These are phyloP conservation scores for Montipora efflorescens DNA, from an alignment of 64 coral and sea anemone species.

Conservation along the genomic window DNA sequence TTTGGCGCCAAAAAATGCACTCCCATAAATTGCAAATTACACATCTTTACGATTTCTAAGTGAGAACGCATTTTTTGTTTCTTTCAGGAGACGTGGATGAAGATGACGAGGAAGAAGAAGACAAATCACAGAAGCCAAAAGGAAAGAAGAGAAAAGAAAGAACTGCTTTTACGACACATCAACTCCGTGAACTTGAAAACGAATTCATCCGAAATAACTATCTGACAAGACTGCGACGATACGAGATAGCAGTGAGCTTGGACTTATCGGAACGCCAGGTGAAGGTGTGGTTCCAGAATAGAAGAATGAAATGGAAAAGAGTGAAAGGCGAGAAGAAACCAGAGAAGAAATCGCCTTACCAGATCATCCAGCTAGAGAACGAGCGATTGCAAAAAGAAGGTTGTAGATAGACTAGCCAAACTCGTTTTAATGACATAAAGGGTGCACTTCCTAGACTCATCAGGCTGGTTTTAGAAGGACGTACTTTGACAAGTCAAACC, in stretches of 20 bases:
- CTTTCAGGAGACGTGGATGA: not conserved
- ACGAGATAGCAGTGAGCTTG: conserved; percentile 73
- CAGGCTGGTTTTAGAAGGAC: no score
- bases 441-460: no score
- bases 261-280: conserved; percentile 78
- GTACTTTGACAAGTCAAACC: no score
- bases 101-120: conserved; percentile 57
- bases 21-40: no score
- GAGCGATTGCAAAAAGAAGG: conserved; percentile 9
- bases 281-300: conserved; percentile 79
- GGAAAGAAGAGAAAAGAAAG: conserved; percentile 78
- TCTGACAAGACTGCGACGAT: conserved; percentile 67
- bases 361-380: conserved; percentile 63
- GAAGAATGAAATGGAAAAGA: conserved; percentile 79
- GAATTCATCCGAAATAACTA: conserved; percentile 75
- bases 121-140: conserved; percentile 50
- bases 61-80: not conserved
- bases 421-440: not conserved
- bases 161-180: conserved; percentile 79
- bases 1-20: no score
- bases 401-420: not conserved
- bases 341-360: conserved; percentile 77
- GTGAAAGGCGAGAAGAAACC: conserved; percentile 80
- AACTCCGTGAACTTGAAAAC: conserved; percentile 77
- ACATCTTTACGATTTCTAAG: no score